phyloP scores from a whole-genome alignment of 2,797 vertebrate genomes.

The Epinephelus awoara region DNA sequence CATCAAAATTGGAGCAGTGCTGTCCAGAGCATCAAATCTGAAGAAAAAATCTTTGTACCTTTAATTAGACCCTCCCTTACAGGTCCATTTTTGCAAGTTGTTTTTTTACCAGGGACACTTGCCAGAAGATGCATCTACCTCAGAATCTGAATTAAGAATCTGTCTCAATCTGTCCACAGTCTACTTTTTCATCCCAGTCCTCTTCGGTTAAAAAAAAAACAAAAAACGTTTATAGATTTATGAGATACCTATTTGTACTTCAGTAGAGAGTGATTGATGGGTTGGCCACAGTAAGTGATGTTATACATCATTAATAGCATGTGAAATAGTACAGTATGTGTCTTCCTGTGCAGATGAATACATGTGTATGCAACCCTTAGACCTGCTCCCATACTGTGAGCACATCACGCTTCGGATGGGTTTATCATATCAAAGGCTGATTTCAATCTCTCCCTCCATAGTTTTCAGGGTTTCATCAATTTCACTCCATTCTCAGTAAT shows the following conservation, averaged over 20 bases:
- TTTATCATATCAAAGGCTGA: constrained; percentile 6
- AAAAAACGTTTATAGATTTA: constrained; percentile 11
- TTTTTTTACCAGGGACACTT: background rate
- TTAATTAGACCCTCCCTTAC: background rate
- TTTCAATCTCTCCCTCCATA: background rate
- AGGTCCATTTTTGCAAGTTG: background rate
- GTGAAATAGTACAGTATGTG: background rate
- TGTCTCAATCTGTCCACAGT: background rate
- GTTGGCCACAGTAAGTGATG: constrained; percentile 1
- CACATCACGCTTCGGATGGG: background rate
- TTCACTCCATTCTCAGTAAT: constrained; percentile 24
- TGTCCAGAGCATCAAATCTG: background rate
- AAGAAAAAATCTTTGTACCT: background rate
- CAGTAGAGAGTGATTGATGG: constrained; percentile 9
- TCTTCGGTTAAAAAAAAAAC: background rate
- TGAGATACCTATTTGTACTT: background rate
- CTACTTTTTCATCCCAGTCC: background rate
- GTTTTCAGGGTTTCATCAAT: constrained; percentile 1
- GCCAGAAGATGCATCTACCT: background rate
- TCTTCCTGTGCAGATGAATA: constrained; percentile 16
- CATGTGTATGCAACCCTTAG: background rate
- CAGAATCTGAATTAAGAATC: background rate
- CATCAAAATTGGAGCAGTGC: background rate
- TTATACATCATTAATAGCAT: constrained; percentile 20
- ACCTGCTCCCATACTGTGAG: constrained; percentile 18